Conservation (phyloP, 2,888 invertebrate species). For the Ypsolopha sequella region DNA sequence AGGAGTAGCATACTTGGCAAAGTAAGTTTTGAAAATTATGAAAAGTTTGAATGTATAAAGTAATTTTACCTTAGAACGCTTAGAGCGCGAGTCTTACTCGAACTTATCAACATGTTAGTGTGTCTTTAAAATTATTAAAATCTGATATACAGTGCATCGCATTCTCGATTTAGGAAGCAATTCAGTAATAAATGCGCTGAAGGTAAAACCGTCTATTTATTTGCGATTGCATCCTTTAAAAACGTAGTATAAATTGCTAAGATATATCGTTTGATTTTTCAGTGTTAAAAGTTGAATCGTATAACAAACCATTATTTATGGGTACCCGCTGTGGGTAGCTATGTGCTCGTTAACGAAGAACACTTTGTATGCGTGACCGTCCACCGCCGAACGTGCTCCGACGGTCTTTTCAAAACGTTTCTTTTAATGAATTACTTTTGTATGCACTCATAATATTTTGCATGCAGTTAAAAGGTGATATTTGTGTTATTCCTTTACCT, state of each 20-base stretch:
- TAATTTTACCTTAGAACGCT: too few species aligned
- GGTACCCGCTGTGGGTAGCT: slow-evolving; percentile 25
- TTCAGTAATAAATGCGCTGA: slow-evolving; percentile 18
- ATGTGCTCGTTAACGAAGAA: slow-evolving; percentile 29
- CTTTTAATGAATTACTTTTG: slow-evolving; percentile 6
- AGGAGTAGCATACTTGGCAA: too few species aligned
- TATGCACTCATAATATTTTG: slow-evolving; percentile 1
- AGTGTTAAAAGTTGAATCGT: slow-evolving; percentile 38
- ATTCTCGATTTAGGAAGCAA: not conserved
- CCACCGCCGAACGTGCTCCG: not conserved
- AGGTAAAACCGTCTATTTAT: slow-evolving; percentile 20
- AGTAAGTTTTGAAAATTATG: too few species aligned
- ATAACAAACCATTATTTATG: slow-evolving; percentile 39
- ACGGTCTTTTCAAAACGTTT: not conserved
- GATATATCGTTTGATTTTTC: slow-evolving; percentile 46
- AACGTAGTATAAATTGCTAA: slow-evolving; percentile 30
- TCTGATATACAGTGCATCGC: too few species aligned
- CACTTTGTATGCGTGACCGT: slow-evolving; percentile 3
- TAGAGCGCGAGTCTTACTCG: too few species aligned
- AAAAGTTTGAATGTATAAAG: too few species aligned
- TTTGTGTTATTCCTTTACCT: too few species aligned
- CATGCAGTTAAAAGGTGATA: not conserved
- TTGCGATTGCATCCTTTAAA: slow-evolving; percentile 15
- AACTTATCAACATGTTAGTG: too few species aligned
- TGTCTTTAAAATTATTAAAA: too few species aligned